Conservation (phyloP, 2,888 invertebrate genomes). For the Troilus luridus region DNA sequence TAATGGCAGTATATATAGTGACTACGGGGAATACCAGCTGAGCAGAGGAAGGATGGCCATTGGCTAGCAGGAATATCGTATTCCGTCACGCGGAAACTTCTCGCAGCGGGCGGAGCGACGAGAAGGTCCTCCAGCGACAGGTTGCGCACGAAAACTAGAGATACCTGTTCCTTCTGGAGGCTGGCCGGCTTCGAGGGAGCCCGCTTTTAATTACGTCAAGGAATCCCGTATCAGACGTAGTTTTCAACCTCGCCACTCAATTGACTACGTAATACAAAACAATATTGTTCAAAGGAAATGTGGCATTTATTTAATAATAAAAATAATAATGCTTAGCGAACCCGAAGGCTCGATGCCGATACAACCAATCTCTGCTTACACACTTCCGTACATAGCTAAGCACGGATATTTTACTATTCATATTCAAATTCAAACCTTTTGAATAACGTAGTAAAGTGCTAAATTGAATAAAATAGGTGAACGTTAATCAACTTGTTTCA, state of each 20-base stretch:
- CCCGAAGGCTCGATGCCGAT: no score
- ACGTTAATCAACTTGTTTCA: no score
- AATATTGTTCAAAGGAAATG: background rate
- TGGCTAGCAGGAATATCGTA: background rate
- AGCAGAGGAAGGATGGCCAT: background rate
- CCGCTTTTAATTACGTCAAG: background rate
- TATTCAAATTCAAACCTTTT: no score
- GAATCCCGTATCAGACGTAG: background rate
- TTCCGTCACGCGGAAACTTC: background rate
- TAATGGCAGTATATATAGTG: background rate
- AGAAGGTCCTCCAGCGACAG: background rate
- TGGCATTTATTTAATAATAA: background rate
- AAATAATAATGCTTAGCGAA: no score
- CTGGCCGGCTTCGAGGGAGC: background rate
- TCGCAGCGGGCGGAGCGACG: background rate
- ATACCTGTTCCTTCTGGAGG: background rate
- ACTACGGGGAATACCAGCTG: slow-evolving; percentile 23
- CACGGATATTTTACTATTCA: no score
- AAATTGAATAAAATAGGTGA: no score
- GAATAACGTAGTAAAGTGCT: no score
- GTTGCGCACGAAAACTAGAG: background rate
- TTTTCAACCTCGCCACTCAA: background rate
- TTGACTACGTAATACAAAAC: background rate
- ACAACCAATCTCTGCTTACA: no score
- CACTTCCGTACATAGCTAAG: no score